Evolutionary conservation across 2,797 vertebrate genomes (phyloP).

Genomic region (Hapalemur alaotrensis): DNA sequence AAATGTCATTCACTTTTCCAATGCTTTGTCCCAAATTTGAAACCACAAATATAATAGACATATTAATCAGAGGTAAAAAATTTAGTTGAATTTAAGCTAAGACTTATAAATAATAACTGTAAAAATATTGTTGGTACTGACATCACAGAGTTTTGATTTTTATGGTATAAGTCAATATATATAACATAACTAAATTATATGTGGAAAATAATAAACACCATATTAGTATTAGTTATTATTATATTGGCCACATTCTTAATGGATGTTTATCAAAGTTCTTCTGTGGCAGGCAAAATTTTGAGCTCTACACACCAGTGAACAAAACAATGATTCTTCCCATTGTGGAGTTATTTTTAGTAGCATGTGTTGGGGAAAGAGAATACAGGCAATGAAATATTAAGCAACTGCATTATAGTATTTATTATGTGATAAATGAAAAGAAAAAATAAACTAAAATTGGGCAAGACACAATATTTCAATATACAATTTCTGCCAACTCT

Average conservation of each 20-base stretch:
- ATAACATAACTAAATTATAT: not conserved
- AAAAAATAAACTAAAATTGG: not conserved
- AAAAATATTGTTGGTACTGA: not conserved
- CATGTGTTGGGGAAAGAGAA: not conserved
- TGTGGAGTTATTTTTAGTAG: not conserved
- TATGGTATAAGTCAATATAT: not conserved
- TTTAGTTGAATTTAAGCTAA: not conserved
- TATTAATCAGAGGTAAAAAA: not conserved
- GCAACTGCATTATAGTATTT: not conserved
- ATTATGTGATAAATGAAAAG: not conserved
- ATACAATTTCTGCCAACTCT: not conserved
- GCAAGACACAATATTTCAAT: not conserved
- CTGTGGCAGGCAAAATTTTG: not conserved
- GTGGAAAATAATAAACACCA: not conserved
- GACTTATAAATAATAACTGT: not conserved
- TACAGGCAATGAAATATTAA: not conserved
- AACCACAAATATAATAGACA: not conserved
- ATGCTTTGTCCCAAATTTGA: not conserved
- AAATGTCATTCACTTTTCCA: not conserved
- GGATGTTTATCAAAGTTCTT: not conserved
- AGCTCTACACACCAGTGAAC: not conserved
- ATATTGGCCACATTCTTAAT: not conserved
- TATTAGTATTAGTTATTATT: not conserved
- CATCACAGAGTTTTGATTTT: not conserved
- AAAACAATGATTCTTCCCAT: not conserved